Evolutionary conservation across 2,113 vertebrate genomes (phyloP).

Genomic region (Notothenia coriiceps): DNA sequence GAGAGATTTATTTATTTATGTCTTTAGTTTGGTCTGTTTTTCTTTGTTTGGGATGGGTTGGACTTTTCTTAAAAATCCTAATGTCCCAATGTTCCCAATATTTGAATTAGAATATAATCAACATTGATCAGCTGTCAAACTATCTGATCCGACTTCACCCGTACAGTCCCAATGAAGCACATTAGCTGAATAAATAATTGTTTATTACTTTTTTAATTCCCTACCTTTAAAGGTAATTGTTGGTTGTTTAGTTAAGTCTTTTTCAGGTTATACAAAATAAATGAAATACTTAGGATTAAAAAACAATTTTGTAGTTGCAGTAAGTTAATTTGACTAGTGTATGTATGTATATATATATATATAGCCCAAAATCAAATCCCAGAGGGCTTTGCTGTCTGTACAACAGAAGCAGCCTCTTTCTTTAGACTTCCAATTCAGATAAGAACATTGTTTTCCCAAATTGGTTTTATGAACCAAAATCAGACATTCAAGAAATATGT

Average conservation of each 20-base stretch:
- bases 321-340: background rate
- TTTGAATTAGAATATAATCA: background rate
- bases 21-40: too few relatives aligned
- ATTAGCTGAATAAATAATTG: too few relatives aligned
- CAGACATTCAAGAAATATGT: conserved; percentile 30
- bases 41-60: background rate
- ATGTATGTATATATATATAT: background rate
- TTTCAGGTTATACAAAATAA: background rate
- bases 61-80: background rate
- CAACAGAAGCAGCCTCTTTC: background rate
- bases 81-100: background rate
- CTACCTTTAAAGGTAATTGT: background rate
- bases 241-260: background rate
- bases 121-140: background rate
- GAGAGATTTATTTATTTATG: background rate
- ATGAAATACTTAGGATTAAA: background rate
- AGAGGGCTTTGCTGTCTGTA: background rate
- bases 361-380: background rate
- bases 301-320: background rate
- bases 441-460: background rate
- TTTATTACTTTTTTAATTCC: too few relatives aligned
- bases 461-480: conserved; percentile 15
- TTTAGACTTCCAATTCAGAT: background rate
- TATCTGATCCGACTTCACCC: background rate
- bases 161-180: too few relatives aligned